Conservation (phyloP, 2,888 invertebrate species). For the Toxonevra muliebris region DNA sequence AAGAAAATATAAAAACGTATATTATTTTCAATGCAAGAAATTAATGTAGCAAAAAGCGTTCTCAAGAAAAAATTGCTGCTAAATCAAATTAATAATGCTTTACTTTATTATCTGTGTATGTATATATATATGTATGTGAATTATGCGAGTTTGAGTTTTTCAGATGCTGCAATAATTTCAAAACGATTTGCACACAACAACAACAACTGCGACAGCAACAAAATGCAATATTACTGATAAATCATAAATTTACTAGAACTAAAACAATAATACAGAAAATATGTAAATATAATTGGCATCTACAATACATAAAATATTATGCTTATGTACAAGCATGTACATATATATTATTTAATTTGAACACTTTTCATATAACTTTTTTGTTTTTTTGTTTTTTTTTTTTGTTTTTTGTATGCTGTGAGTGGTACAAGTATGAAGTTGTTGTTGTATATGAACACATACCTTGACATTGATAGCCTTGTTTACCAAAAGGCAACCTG, state of each 20-base stretch:
- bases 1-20: too few species aligned
- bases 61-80: too few species aligned
- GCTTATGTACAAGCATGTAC: neutral
- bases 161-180: too few species aligned
- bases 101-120: too few species aligned
- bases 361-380: slow-evolving; percentile 4
- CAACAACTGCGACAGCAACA: slow-evolving; percentile 27
- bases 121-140: too few species aligned
- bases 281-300: too few species aligned
- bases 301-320: neutral
- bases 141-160: too few species aligned
- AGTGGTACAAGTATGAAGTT: slow-evolving; percentile 23
- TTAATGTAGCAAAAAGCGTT: too few species aligned
- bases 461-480: slow-evolving; percentile 98
- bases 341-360: neutral
- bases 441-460: slow-evolving; percentile 59
- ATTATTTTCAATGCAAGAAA: too few species aligned
- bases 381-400: neutral
- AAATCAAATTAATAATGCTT: too few species aligned
- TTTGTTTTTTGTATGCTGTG: slow-evolving; percentile 11
- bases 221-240: slow-evolving; percentile 7
- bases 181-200: slow-evolving; percentile 8
- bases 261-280: slow-evolving; percentile 2
- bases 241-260: neutral
- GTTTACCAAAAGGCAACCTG: slow-evolving; percentile 97